These are phyloP conservation scores for Tokudaia tokunoshimensis DNA, from an alignment of 2,797 vertebrate genomes.

Conservation along the genomic window DNA sequence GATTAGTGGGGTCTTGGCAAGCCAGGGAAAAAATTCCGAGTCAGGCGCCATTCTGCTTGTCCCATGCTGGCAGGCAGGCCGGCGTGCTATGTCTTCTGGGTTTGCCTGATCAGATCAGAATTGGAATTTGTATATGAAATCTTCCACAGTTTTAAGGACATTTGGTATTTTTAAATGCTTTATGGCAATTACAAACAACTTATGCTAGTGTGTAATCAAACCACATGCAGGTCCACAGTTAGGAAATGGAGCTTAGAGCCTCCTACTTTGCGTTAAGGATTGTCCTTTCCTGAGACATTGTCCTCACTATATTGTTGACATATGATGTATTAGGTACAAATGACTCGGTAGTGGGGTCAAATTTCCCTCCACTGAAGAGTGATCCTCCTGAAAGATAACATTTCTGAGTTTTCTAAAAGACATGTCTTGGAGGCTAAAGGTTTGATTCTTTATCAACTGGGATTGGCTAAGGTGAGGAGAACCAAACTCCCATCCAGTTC, in stretches of 20 bases:
- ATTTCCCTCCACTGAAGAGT: not conserved
- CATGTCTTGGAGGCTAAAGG: not conserved
- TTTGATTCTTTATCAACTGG: not conserved
- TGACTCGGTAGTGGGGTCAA: not conserved
- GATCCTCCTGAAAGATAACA: not conserved
- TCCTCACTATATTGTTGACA: not conserved
- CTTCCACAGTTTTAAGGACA: not conserved
- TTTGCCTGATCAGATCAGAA: conserved; percentile 43
- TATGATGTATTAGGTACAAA: conserved; percentile 1
- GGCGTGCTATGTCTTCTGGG: not conserved
- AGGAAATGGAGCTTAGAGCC: not conserved
- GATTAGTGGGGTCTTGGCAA: not conserved
- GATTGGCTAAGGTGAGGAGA: not conserved
- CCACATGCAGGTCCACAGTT: not conserved
- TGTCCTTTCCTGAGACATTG: not conserved
- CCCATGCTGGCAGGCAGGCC: not conserved
- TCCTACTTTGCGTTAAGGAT: not conserved
- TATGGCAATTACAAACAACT: not conserved
- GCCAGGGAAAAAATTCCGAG: not conserved
- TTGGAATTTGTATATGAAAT: conserved; percentile 40
- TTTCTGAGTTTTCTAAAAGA: conserved; percentile 47
- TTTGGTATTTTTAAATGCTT: conserved; percentile 36
- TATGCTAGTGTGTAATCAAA: not conserved
- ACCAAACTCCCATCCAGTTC: not conserved
- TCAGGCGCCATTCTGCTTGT: not conserved